phyloP scores from a whole-genome alignment of 2,888 invertebrate genomes.

The Drosophila borborema region DNA sequence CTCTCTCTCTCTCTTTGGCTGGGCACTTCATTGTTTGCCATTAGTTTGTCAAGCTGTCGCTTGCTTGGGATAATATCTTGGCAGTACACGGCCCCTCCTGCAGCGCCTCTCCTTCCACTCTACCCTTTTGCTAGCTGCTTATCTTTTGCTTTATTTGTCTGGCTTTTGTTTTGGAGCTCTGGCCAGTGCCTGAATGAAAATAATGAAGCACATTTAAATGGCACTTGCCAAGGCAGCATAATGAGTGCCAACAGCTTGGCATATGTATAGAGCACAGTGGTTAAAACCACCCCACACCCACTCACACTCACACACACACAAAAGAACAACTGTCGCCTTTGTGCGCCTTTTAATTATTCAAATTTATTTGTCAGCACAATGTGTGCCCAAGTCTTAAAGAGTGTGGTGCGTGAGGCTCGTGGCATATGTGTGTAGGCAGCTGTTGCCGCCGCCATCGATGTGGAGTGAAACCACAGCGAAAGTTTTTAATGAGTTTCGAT shows the following conservation, averaged over 20 bases:
- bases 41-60: slow-evolving; percentile 77
- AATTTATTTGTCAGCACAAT: slow-evolving; percentile 76
- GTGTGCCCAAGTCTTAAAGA: slow-evolving; percentile 45
- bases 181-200: slow-evolving; percentile 50
- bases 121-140: slow-evolving; percentile 38
- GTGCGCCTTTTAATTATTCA: slow-evolving; percentile 74
- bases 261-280: not conserved
- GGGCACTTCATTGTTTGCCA: slow-evolving; percentile 59
- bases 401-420: not conserved
- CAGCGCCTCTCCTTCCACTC: not conserved
- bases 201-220: slow-evolving; percentile 69
- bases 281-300: slow-evolving; percentile 1
- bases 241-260: slow-evolving; percentile 43
- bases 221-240: slow-evolving; percentile 52
- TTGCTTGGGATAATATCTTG: slow-evolving; percentile 30
- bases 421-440: slow-evolving; percentile 42
- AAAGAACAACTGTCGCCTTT: slow-evolving; percentile 75
- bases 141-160: slow-evolving; percentile 72
- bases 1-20: slow-evolving; percentile 12
- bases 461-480: slow-evolving; percentile 66
- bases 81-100: not conserved
- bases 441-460: slow-evolving; percentile 40
- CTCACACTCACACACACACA: slow-evolving; percentile 4
- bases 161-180: slow-evolving; percentile 43
- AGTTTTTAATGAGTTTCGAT: slow-evolving; percentile 82